Base-by-base conservation (phyloP, 2,888 invertebrate genomes). In the Stenodema calcarata region DNA sequence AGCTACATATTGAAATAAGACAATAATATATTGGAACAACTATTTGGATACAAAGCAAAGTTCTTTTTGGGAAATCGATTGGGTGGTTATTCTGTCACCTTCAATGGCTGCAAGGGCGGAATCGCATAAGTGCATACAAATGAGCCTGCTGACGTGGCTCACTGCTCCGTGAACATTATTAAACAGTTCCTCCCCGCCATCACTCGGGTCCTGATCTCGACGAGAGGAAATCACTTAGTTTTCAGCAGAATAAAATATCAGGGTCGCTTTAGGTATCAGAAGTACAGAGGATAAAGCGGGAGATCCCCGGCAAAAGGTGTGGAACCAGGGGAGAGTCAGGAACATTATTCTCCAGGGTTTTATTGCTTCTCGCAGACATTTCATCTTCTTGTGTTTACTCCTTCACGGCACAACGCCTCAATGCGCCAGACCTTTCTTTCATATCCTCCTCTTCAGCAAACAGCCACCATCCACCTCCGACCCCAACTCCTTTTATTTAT, bases 341-440 rank as follows among this genome's bases (percentile, higher is more conserved):
- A 80, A 80, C 80, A 80, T 80, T 50, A 80, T 80, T 80, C 78
- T 78, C 78, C 78, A 23, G 50, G 86, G 76, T 86, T 86, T 86
- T 86, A 86, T 86, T 86, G 86, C 86, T 86, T 86, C 86, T 86
- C 50, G 76, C 86, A 76, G 86, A 78, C 86, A 86, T 86, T 86
- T 86, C 86, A 86, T 86, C 78, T 86, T 70, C 86, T 76, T 44
- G 76, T 86, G 78, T 86, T 86, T 86, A 86, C 86, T 86, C 78
- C 73, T 86, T 86, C 86, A 86, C 86, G 86, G 78, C 76, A 78
- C 76, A 86, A 78, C 78, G 86, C 86, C 86, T 86, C 86, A 50
- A 18, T 86, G 76, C 76, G 54, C 76, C 28, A 76, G 50, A 70
- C 86, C 86, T 76, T 86, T 86, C 86, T 86, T 86, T 86, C 86